These are phyloP conservation scores for Rhyacichthys aspro DNA, from an alignment of 2,797 vertebrate genomes.

Conservation along the genomic window DNA sequence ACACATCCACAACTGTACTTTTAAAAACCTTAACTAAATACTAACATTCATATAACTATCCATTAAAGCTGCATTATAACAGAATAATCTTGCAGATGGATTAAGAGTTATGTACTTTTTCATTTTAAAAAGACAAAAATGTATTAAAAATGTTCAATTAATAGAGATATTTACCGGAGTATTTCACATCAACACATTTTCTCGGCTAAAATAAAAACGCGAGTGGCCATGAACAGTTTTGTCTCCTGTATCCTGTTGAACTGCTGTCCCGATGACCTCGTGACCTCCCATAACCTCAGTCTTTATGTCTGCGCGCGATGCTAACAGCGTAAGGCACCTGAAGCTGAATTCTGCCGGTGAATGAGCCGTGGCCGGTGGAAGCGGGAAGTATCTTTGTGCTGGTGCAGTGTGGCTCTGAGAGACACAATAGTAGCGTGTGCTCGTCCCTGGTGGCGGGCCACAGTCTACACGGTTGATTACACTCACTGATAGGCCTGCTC, in stretches of 20 bases:
- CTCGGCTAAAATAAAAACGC: no score
- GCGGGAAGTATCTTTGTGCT: slow-evolving; percentile 3
- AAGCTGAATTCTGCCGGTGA: background rate
- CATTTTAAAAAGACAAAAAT: no score
- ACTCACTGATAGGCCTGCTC: slow-evolving; percentile 53
- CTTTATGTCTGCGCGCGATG: background rate
- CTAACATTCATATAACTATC: no score
- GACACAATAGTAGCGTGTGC: slow-evolving; percentile 10
- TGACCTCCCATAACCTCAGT: background rate
- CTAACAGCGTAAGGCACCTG: background rate
- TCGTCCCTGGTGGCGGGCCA: slow-evolving; percentile 41
- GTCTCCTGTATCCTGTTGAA: background rate
- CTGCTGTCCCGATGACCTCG: background rate
- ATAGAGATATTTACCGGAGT: no score
- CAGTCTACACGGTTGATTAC: slow-evolving; percentile 61
- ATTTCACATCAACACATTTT: no score
- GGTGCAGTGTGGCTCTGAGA: slow-evolving; percentile 26
- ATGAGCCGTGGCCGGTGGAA: background rate
- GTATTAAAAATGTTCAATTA: no score
- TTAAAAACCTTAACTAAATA: no score
- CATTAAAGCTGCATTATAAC: no score
- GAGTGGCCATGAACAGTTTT: background rate
- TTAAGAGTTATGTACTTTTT: no score
- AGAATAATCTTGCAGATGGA: no score
- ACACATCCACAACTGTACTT: no score